phyloP scores from a whole-genome alignment of 2,797 vertebrate species.

The Vipera ursinii region DNA sequence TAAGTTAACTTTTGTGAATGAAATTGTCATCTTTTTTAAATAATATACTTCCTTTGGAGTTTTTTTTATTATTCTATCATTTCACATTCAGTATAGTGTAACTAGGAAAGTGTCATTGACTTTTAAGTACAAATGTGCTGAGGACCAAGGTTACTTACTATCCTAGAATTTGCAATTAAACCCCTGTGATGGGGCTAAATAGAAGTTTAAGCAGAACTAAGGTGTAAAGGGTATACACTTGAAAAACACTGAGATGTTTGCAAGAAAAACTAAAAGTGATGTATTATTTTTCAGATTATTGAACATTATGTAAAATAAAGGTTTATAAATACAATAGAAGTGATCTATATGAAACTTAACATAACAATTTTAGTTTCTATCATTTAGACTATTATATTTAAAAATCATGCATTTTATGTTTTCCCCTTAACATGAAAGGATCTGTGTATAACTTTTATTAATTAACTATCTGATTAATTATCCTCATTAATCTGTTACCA shows the following conservation, averaged over 20 bases:
- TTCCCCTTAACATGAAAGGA: background rate
- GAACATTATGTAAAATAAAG: background rate
- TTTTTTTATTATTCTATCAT: conserved; percentile 46
- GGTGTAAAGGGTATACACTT: background rate
- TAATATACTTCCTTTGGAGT: conserved; percentile 45
- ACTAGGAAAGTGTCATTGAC: conserved; percentile 39
- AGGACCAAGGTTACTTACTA: conserved; percentile 7
- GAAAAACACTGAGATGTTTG: background rate
- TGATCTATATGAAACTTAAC: conserved; percentile 11
- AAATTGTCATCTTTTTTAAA: conserved; percentile 48
- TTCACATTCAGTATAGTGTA: conserved; percentile 48
- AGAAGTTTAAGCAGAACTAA: background rate
- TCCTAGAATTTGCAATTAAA: background rate
- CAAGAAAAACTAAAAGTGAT: background rate
- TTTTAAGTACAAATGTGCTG: conserved; percentile 26
- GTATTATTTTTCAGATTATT: background rate
- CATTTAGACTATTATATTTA: conserved; percentile 29
- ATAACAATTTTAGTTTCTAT: background rate
- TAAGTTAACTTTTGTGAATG: conserved; percentile 53
- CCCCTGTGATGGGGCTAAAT: background rate
- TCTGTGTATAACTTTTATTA: background rate
- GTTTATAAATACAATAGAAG: conserved; percentile 5
- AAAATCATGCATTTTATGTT: background rate
- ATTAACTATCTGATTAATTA: background rate
- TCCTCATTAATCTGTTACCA: background rate